These are phyloP conservation scores for Hypomesus transpacificus DNA, from an alignment of 2,113 vertebrate species.

Conservation along the genomic window DNA sequence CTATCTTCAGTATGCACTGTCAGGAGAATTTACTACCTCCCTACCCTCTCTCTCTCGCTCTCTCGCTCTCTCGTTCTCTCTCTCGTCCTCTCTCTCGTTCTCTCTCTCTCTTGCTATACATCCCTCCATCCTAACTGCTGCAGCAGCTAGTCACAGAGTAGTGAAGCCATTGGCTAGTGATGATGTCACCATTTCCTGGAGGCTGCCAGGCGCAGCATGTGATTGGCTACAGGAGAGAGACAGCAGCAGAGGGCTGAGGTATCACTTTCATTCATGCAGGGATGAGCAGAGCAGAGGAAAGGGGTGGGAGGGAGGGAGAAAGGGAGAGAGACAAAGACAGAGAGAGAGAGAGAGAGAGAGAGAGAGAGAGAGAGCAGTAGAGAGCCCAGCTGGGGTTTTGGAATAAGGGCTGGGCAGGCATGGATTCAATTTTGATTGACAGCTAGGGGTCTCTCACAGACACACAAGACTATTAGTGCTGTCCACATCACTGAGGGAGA, in stretches of 20 bases:
- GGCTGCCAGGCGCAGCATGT: slow-evolving; percentile 65
- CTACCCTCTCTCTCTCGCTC: background rate
- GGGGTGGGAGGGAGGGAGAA: slow-evolving; percentile 6
- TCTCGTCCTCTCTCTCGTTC: background rate
- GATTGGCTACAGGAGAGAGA: slow-evolving; percentile 79
- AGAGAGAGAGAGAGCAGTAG: slow-evolving; percentile 1
- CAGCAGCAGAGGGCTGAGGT: slow-evolving; percentile 78
- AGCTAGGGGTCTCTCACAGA: slow-evolving; percentile 19
- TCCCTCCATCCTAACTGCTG: slow-evolving; percentile 24
- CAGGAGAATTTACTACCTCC: slow-evolving; percentile 5
- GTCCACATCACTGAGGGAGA: slow-evolving; percentile 45
- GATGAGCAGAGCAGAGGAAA: slow-evolving; percentile 48
- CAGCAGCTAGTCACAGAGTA: slow-evolving; percentile 73
- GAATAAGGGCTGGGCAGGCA: background rate
- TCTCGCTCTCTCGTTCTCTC: background rate
- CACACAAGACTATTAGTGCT: slow-evolving; percentile 43
- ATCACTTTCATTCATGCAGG: slow-evolving; percentile 87
- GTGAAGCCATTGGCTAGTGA: slow-evolving; percentile 84
- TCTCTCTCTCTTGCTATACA: background rate
- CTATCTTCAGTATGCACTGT: slow-evolving; percentile 9
- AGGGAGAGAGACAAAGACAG: slow-evolving; percentile 3
- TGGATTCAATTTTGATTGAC: slow-evolving; percentile 6
- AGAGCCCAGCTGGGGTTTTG: background rate
- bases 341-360: background rate
- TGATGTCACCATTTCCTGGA: slow-evolving; percentile 92